phyloP scores from a whole-genome alignment of 2,888 invertebrate species.

The Sphaeridia pumilis region DNA sequence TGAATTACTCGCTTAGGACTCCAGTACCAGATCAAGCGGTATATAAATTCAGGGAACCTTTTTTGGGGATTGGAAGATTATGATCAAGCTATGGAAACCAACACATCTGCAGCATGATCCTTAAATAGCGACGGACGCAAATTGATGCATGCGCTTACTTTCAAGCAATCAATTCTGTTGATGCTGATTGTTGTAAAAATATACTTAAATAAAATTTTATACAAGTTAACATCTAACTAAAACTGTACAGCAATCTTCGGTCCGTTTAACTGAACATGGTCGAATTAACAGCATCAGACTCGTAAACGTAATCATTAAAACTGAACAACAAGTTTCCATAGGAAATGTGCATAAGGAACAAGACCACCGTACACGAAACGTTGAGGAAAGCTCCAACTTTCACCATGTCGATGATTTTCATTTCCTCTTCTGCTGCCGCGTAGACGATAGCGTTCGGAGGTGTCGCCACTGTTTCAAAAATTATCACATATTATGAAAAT shows the following conservation, averaged over 20 bases:
- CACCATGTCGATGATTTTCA: slow-evolving; percentile 27
- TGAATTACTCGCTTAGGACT: no score
- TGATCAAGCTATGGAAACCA: not conserved
- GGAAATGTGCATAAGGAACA: slow-evolving; percentile 17
- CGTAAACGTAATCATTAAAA: slow-evolving; percentile 23
- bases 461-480: slow-evolving; percentile 71
- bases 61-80: no score
- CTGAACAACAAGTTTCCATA: slow-evolving; percentile 23
- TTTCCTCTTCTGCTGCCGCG: slow-evolving; percentile 56
- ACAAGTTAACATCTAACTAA: no score
- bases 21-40: no score
- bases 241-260: not conserved
- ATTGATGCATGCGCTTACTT: not conserved
- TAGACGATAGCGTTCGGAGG: slow-evolving; percentile 91
- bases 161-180: no score
- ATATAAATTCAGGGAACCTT: no score
- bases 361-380: slow-evolving; percentile 19
- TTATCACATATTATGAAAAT: not conserved
- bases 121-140: not conserved
- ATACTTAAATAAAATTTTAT: no score
- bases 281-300: not conserved
- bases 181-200: no score
- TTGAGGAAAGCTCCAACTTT: slow-evolving; percentile 28
- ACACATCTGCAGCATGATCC: no score
- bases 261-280: not conserved